Percentiles rank a stretch among this genome's conserved stretches.
Conservation (phyloP, 2,113 vertebrate species). For the Callorhinus ursinus region DNA sequence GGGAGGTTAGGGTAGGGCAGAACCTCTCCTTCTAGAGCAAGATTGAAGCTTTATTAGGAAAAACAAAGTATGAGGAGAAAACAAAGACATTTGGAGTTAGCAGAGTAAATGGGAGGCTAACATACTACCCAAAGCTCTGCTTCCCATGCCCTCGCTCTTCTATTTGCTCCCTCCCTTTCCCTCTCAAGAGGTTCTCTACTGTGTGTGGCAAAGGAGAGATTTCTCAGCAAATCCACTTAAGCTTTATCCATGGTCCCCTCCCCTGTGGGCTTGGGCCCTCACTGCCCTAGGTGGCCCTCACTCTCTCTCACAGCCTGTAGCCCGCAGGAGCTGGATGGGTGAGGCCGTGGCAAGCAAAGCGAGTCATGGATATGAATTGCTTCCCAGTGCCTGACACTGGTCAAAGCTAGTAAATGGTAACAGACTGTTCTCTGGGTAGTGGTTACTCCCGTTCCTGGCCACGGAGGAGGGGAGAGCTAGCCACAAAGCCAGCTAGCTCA, state of each 20-base stretch:
- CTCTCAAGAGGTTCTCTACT: neutral
- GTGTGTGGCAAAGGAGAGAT: neutral
- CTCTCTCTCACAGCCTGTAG: neutral
- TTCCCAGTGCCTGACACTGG: neutral
- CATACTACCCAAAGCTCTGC: neutral
- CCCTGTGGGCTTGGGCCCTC: neutral
- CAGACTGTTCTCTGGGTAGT: neutral
- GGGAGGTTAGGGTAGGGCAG: neutral
- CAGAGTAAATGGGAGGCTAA: neutral
- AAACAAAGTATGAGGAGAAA: neutral
- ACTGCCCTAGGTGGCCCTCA: neutral
- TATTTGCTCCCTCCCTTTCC: neutral
- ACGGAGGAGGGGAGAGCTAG: neutral
- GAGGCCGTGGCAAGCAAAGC: neutral
- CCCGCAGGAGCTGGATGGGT: too few species aligned
- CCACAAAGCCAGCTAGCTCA: neutral
- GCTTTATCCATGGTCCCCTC: neutral
- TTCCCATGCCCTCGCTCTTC: neutral
- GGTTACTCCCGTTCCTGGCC: neutral
- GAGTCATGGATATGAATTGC: neutral
- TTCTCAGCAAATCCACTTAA: neutral
- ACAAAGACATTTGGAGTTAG: neutral
- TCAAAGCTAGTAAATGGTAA: neutral
- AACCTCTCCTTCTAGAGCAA: slow-evolving; percentile 42
- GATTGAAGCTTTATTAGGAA: neutral